Percentiles rank a stretch among this genome's conserved stretches.
Evolutionary conservation across 2,888 invertebrate species (phyloP).

Genomic region (Mesochorus sp.): DNA sequence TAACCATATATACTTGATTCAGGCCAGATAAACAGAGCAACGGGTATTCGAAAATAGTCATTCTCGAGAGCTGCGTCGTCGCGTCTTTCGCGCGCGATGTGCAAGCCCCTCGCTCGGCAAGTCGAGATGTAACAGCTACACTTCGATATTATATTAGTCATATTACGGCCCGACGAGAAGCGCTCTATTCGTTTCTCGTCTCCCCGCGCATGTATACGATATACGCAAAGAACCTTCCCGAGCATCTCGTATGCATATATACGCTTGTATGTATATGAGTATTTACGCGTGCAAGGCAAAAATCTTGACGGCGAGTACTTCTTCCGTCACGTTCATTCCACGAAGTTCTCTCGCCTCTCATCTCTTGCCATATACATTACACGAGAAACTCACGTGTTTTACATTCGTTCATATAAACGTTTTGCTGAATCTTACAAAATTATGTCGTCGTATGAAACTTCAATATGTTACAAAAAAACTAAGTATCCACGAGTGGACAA

Average conservation of each 20-base stretch:
- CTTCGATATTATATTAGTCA: conserved; percentile 59
- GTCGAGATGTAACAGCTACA: conserved; percentile 43
- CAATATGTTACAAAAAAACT: too few relatives aligned
- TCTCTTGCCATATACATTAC: background rate
- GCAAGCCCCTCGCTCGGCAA: conserved; percentile 37
- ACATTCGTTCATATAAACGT: conserved; percentile 54
- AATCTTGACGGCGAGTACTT: conserved; percentile 31
- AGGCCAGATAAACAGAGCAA: conserved; percentile 76
- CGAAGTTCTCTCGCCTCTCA: conserved; percentile 40
- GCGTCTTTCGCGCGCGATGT: conserved; percentile 23
- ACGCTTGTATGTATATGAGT: background rate
- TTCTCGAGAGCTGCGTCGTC: conserved; percentile 43
- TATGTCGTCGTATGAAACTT: background rate
- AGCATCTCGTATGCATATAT: conserved; percentile 23
- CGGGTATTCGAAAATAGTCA: conserved; percentile 63
- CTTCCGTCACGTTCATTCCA: conserved; percentile 53
- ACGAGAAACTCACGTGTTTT: conserved; percentile 34
- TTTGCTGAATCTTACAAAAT: conserved; percentile 37
- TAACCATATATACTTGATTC: conserved; percentile 79
- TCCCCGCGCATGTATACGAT: too few relatives aligned
- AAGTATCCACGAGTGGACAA: too few relatives aligned
- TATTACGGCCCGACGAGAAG: conserved; percentile 21
- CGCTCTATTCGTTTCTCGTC: conserved; percentile 42
- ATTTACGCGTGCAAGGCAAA: conserved; percentile 53
- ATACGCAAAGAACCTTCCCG: conserved; percentile 41